Base-by-base conservation (phyloP, 2,888 invertebrate genomes). In the Allygus modestus region DNA sequence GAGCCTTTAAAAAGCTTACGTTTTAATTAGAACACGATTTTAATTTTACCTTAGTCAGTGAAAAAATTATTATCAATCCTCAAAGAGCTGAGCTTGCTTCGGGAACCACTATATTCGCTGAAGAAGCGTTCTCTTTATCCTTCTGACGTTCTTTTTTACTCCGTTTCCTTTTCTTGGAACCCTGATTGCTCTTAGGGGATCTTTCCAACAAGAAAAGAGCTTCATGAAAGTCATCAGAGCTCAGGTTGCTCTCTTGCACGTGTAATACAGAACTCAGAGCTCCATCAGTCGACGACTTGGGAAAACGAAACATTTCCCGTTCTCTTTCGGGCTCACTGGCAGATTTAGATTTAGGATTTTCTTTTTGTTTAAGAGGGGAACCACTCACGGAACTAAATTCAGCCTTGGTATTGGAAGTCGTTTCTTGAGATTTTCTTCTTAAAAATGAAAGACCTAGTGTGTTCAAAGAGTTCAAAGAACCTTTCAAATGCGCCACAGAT, bases 191-290 rank as follows among this genome's bases (percentile, higher is more conserved):
- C 87, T 92, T 92, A 1, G 92, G 92, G 15, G 92, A 92, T 84
- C 92, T 89, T 87, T 92, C 92, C 82, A 92, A 88, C 33, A 93
- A 89, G 87, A 93, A 93, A 28, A 93, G 89, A 28, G 92, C 92
- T 88, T 92, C 93, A 88, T 93, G 92, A 87, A 93, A 92, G 88
- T 92, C 92, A 87, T 93, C 92, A 5, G 92, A 92, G 88, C 92
- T 92, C 31, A 92, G 88, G 88, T 92, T 92, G 26, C 92, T 92
- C 87, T 92, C 92, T 88, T 92, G 92, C 41, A 93, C 91, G 88
- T 92, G 92, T 81, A 93, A 89, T 65, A 92, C 92, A 0, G 92
- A 92, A 88, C 92, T 92, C n/a, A 93, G 89, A 61, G 92, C 92
- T 4, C 92, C 92, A 87, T 93, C 92, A 17, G 92, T 92, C 26